Base-by-base conservation (phyloP, 2,113 vertebrate species). In the Cepphus grylle region DNA sequence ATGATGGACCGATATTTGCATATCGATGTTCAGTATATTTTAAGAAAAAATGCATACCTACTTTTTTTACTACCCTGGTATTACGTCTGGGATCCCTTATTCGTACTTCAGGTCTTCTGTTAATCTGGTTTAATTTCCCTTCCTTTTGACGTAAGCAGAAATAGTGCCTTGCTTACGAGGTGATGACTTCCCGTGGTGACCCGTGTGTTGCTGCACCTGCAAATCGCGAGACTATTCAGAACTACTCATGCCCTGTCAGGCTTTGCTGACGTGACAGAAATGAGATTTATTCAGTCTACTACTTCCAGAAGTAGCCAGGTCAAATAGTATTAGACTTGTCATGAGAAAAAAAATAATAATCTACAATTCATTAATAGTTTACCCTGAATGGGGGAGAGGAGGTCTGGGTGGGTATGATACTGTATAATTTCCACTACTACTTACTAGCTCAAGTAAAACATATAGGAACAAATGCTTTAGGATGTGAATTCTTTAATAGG, bases 191-290 rank as follows among this genome's bases (percentile, higher is more conserved):
- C 59, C 2, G 1, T 36, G 26, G 12, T 17, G 55, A 10, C 8
- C 23, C 69, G 34, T 5, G 9, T 14, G 0, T 9, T 53, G 5
- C 47, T 67, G 80, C 43, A 42, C 40, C 66, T 55, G 79, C 85
- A 78, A 13, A 85, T 34, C 14, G 15, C 14, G 15, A 40, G 43
- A 63, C 15, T 85, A 62, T 78, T 92, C 61, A 55, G 20, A 73
- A 45, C 67, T 67, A 27, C 27, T 88, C 50, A 2, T 70, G 53
- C 52, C 50, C 90, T 79, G 76, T 72, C 70, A 72, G 84, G 63
- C 91, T 89, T 55, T 74, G 92, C 88, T 96, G 82, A 81, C 19
- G 1, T 9, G 73, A 47, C 92, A 95, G 90, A 95, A 94, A 94
- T 47, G 71, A 90, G 79, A 92, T 95, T 92, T 95, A 86, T 66